Base-by-base conservation (phyloP, 2,888 invertebrate genomes). In the Thymelicus acteon region DNA sequence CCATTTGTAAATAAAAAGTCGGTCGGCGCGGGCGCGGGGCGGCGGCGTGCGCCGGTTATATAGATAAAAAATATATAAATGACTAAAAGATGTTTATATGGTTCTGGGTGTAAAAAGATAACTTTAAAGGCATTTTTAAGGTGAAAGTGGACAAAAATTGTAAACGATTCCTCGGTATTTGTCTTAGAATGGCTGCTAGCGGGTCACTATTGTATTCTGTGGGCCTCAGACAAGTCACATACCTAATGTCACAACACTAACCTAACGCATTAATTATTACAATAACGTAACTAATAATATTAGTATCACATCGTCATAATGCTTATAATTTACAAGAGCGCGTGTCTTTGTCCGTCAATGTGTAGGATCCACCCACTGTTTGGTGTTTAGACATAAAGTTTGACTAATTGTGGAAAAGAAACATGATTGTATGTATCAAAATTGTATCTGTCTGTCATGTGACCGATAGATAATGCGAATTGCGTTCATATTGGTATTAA, bases 1-100 rank as follows among this genome's bases (percentile, higher is more conserved):
- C 95, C 95, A 95, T 95, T 95, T 95, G 95, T 95, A 95, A 94
- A 94, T 94, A 95, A 91, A 88, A 91, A 90, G 88, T 86, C 87
- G 85, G 85, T 75, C 81, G 87, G 83, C 79, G 83, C 80, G 80
- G 78, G 75, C 74, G 77, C 78, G 83, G 81, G 84, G 86, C 85
- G 86, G 86, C 82, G 86, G 85, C 84, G 76, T 80, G 80, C 78
- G 85, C 87, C 75, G 82, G 88, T 78, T 92, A 91, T 92, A 90
- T 93, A 94, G 93, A 92, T 93, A 93, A 93, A 93, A 91, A 91
- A 91, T 92, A 93, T 89, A 93, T 92, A 90, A 90, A 91, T 93
- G 90, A 93, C 91, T 91, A 90, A 92, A 94, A 94, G 93, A 94
- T 94, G 93, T 94, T 94, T 94, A 94, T 94, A 94, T 94, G 91